Evolutionary conservation across 2,113 vertebrate genomes (phyloP).

Genomic region (Parus major): DNA sequence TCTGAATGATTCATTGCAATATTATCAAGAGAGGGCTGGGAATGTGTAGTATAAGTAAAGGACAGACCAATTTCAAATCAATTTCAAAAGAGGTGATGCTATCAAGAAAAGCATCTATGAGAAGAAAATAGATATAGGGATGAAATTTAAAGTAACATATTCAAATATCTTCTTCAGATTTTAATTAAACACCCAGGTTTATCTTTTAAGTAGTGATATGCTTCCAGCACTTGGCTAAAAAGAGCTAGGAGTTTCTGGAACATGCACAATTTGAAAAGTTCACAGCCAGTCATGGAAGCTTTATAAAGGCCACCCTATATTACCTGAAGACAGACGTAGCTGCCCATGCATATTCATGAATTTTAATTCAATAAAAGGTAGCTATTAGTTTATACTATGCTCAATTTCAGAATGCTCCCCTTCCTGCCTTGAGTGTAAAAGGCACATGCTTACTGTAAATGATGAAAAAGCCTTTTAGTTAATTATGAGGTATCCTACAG

Average conservation of each 20-base stretch:
- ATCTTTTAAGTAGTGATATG: neutral
- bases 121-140: neutral
- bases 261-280: neutral
- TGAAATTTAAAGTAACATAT: neutral
- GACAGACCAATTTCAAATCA: neutral
- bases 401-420: neutral
- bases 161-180: neutral
- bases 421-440: neutral
- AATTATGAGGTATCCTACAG: neutral
- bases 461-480: neutral
- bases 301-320: neutral
- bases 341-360: rapidly evolving
- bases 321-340: neutral
- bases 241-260: neutral
- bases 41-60: neutral
- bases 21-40: neutral
- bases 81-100: neutral
- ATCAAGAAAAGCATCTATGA: neutral
- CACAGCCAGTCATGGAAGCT: neutral
- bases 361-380: neutral
- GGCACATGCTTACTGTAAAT: neutral
- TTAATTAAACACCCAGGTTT: neutral
- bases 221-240: neutral
- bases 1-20: neutral
- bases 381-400: neutral